phyloP scores from a whole-genome alignment of 2,888 invertebrate genomes.

The Norana najaformis region DNA sequence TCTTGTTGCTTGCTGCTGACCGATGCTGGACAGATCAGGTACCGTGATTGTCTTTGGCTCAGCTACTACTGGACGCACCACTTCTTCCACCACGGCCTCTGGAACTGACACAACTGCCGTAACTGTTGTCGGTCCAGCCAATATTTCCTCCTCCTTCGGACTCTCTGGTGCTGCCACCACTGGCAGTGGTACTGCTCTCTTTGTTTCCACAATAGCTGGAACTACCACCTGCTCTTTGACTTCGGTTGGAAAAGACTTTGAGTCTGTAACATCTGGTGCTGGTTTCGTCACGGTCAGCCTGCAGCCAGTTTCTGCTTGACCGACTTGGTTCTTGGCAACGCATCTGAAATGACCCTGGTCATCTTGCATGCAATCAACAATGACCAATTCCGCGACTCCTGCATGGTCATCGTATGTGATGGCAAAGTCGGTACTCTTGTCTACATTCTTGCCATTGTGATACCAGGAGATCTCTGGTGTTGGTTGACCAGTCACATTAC shows the following conservation, averaged over 20 bases:
- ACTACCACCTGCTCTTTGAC: conserved; percentile 25
- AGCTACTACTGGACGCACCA: background rate
- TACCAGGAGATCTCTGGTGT: conserved; percentile 59
- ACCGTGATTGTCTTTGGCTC: background rate
- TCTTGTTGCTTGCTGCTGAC: background rate
- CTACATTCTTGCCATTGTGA: conserved; percentile 61
- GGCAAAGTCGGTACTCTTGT: conserved; percentile 60
- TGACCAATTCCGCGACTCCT: conserved; percentile 56
- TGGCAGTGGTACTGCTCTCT: background rate
- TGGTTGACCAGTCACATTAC: conserved; percentile 56
- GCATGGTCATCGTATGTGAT: conserved; percentile 57
- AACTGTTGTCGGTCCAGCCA: background rate
- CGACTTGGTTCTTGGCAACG: conserved; percentile 60
- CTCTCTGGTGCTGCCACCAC: background rate
- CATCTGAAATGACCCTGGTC: conserved; percentile 66
- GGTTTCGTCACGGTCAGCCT: conserved; percentile 42
- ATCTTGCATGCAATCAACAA: conserved; percentile 57
- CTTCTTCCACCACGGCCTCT: background rate
- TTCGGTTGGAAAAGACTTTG: background rate
- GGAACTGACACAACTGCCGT: background rate
- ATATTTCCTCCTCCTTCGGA: background rate
- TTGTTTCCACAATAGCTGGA: conserved; percentile 18
- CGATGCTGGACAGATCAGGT: conserved; percentile 1
- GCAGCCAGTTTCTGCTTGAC: conserved; percentile 78
- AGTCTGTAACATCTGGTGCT: background rate